Percentiles rank a stretch among this genome's conserved stretches.
Conservation (phyloP, 2,888 invertebrate genomes). For the Junonia oenone region DNA sequence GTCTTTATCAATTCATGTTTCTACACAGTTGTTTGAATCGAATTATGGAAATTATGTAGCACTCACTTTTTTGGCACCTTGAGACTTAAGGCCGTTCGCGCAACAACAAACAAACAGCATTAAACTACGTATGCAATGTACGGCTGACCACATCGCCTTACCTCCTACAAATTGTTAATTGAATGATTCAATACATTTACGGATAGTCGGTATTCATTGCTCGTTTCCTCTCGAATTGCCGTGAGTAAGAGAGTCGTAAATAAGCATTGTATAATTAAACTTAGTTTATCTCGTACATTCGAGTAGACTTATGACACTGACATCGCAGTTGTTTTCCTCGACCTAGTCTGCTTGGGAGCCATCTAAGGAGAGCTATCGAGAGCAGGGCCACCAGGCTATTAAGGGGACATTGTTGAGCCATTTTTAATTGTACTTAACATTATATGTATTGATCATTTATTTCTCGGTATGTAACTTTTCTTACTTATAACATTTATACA, state of each 20-base stretch:
- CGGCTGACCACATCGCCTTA: slow-evolving; percentile 57
- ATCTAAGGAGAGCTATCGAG: slow-evolving; percentile 78
- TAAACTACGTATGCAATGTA: slow-evolving; percentile 45
- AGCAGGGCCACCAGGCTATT: slow-evolving; percentile 73
- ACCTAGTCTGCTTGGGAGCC: slow-evolving; percentile 75
- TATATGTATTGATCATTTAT: not conserved
- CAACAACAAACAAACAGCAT: slow-evolving; percentile 51
- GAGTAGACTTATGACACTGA: slow-evolving; percentile 65
- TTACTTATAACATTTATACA: not conserved
- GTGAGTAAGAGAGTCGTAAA: slow-evolving; percentile 26
- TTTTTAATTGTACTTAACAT: slow-evolving; percentile 42
- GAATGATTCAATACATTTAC: slow-evolving; percentile 16
- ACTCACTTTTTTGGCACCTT: slow-evolving; percentile 45
- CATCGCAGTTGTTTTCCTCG: slow-evolving; percentile 74
- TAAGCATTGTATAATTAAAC: slow-evolving; percentile 44
- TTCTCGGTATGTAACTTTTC: not conserved
- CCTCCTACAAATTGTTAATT: slow-evolving; percentile 36
- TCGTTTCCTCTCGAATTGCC: slow-evolving; percentile 21
- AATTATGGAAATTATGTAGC: slow-evolving; percentile 34
- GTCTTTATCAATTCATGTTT: not conserved
- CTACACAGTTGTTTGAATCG: slow-evolving; percentile 12
- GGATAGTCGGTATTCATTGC: slow-evolving; percentile 32
- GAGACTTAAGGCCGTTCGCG: slow-evolving; percentile 48
- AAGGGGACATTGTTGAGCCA: slow-evolving; percentile 60
- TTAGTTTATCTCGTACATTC: slow-evolving; percentile 38